Conservation (phyloP, 2,888 invertebrate genomes). For the Dryobotodes eremita region DNA sequence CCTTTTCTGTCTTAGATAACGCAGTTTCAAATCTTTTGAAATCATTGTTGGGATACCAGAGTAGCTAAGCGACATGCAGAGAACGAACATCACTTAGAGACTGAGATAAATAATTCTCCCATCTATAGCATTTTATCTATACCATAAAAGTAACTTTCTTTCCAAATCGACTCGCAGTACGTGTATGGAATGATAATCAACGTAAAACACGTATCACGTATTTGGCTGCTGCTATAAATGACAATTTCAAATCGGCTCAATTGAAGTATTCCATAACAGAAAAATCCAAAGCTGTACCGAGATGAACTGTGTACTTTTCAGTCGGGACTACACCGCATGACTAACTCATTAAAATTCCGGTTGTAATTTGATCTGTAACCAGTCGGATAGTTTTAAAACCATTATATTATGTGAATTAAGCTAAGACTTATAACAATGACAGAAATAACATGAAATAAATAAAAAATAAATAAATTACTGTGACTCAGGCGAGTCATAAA, state of each 20-base stretch:
- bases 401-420: not conserved
- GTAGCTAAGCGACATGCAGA: not conserved
- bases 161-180: slow-evolving; percentile 28
- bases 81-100: not conserved
- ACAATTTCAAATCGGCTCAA: not conserved
- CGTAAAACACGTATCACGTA: slow-evolving; percentile 1
- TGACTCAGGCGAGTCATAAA: too few relatives aligned
- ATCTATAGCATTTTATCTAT: not conserved
- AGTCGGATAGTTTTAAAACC: not conserved
- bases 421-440: not conserved
- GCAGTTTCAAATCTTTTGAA: not conserved
- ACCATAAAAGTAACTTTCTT: slow-evolving; percentile 11
- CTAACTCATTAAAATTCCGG: not conserved
- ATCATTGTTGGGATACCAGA: not conserved
- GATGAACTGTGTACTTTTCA: not conserved
- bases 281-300: not conserved
- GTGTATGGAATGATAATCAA: slow-evolving; percentile 15
- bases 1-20: too few relatives aligned
- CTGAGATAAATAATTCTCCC: slow-evolving; percentile 8
- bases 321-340: not conserved
- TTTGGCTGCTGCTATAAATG: not conserved
- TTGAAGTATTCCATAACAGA: not conserved
- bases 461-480: not conserved
- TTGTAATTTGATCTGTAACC: not conserved
- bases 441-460: not conserved